Percentiles rank a stretch among this genome's conserved stretches.
These are phyloP conservation scores for Epinephelus lanceolatus DNA, from an alignment of 2,113 vertebrate genomes.

Conservation along the genomic window DNA sequence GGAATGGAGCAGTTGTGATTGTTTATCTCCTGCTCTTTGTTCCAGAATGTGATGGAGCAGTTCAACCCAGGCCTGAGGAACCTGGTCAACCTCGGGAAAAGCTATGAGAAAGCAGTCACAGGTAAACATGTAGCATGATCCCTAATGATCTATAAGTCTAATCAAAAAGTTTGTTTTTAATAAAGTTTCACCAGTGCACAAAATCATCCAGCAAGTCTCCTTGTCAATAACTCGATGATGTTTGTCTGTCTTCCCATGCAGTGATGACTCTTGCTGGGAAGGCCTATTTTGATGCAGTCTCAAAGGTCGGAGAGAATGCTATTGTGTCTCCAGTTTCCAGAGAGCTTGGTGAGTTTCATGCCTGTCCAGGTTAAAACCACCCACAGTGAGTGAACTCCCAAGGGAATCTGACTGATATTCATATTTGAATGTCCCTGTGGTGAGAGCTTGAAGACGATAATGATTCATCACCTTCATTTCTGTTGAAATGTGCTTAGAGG, in stretches of 20 bases:
- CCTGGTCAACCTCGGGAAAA: conserved; percentile 96
- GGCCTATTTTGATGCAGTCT: conserved; percentile 94
- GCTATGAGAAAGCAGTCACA: conserved; percentile 95
- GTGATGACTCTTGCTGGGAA: conserved; percentile 94
- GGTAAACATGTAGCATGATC: conserved; percentile 84
- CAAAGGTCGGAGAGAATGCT: conserved; percentile 94
- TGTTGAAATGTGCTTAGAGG: neutral
- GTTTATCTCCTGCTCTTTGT: conserved; percentile 48
- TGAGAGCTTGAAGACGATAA: neutral
- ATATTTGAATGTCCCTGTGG: conserved; percentile 1
- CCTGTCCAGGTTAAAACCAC: conserved; percentile 15
- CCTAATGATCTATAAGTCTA: too few relatives aligned
- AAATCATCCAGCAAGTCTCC: neutral
- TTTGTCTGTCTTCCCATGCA: conserved; percentile 66
- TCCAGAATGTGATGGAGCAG: conserved; percentile 98
- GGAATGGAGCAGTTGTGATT: neutral
- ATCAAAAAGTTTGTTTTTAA: neutral
- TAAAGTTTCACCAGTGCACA: neutral
- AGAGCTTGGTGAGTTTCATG: conserved; percentile 91
- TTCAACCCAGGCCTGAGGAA: conserved; percentile 96
- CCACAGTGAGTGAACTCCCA: neutral
- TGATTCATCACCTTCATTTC: neutral
- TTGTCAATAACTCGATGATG: neutral
- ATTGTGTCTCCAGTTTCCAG: conserved; percentile 93
- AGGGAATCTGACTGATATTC: neutral